Evolutionary conservation across 1,140 invertebrate genomes (phyloP), one percentile per base, ranked within the genome.

Genomic region (Drosophila cardini): DNA sequence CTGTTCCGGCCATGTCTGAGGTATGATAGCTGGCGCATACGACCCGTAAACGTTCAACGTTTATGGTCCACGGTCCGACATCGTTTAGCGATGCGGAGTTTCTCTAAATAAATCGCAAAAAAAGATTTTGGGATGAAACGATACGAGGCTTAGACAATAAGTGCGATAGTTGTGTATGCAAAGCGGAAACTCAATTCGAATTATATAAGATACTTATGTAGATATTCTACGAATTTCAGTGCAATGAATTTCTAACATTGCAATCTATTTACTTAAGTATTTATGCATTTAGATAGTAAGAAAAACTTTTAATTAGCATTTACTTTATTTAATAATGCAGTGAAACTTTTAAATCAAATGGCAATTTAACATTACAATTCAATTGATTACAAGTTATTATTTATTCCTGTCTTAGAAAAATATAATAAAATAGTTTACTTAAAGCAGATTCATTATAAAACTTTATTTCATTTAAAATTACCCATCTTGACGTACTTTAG

Each of bases 11-110:
- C 40, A 92, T 91, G 87, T 92, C 91, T 0, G 91, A 92, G 65
- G 91, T 92, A 91, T 92, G 90, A 92, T 91, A 92, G 78, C 90
- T 81, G 71, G 79, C 78, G 46, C 82, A 82, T 43, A 53, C 76
- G 34, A 83, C 68, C 50, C 79, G 85, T 38, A 89, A 78, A 15
- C 71, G 73, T 56, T 89, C 84, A 53, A 57, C 77, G 63, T 78
- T 87, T 52, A 63, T 76, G 65, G 63, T 80, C 32, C 80, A 77
- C 16, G 84, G 84, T 0, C 84, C 84, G 50, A 87, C 84, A 9
- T 89, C 80, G 26, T 87, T 84, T 26, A 84, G 83, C 67, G 83
- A 87, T 63, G 84, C 84, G n/a, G 84, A 87, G 56, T 87, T 69
- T 38, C 72, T 87, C 4, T 89, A 89, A 69, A 34, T 18, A 36